phyloP scores from a whole-genome alignment of 2,797 vertebrate genomes.

The Macropus fuliginosus region DNA sequence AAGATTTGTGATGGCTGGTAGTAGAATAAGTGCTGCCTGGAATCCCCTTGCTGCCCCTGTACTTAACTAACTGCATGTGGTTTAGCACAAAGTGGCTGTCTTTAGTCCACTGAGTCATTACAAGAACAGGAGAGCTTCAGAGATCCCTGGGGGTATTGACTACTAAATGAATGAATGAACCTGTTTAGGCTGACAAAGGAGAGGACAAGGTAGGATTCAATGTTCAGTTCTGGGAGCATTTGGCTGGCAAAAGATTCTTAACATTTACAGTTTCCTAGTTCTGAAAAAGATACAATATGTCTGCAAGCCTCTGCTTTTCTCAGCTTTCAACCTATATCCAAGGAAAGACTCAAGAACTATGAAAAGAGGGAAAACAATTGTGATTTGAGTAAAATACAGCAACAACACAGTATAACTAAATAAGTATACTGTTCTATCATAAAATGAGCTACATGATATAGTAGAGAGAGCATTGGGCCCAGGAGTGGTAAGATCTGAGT shows the following conservation, averaged over 20 bases:
- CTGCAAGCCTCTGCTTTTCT: background rate
- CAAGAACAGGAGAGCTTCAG: background rate
- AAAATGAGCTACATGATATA: background rate
- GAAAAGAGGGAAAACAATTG: background rate
- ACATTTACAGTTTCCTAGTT: background rate
- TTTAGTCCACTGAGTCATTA: background rate
- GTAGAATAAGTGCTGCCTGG: background rate
- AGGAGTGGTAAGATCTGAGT: background rate
- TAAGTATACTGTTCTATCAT: background rate
- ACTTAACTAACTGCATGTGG: slow-evolving; percentile 17
- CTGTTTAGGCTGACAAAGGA: background rate
- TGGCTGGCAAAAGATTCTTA: background rate
- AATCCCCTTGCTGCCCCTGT: background rate
- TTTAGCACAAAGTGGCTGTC: background rate
- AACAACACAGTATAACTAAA: background rate
- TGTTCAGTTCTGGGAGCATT: background rate
- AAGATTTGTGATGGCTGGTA: background rate
- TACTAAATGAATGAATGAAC: background rate
- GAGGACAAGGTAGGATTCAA: background rate
- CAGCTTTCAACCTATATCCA: background rate
- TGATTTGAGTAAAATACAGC: background rate
- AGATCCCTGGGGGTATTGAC: background rate
- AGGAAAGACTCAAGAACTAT: background rate
- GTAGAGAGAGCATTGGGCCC: background rate
- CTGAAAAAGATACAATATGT: background rate